Percentiles rank a stretch among this genome's conserved stretches.
Evolutionary conservation across 1,140 invertebrate genomes (phyloP).

Genomic region (Sesamia nonagrioides): DNA sequence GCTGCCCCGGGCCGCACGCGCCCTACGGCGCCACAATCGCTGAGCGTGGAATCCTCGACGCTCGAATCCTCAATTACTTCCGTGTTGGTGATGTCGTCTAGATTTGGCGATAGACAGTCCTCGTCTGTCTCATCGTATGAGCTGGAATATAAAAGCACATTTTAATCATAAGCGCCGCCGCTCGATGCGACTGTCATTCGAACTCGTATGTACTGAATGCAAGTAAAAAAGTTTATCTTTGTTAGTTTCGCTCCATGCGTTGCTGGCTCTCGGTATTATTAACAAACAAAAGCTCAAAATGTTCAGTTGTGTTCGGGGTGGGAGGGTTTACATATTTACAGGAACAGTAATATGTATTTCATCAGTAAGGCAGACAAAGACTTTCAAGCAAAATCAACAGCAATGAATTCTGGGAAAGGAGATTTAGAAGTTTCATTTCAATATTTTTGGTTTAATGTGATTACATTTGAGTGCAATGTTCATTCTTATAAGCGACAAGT

Average conservation of each 20-base stretch:
- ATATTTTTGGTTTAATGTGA: constrained; percentile 33
- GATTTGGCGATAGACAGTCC: constrained; percentile 89
- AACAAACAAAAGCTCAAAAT: constrained; percentile 80
- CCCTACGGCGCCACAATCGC: constrained; percentile 61
- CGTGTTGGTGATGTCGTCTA: constrained; percentile 88
- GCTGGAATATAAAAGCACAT: constrained; percentile 76
- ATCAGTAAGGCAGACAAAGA: constrained; percentile 86
- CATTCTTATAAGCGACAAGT: constrained; percentile 68
- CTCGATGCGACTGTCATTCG: not conserved
- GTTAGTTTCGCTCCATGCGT: constrained; percentile 84
- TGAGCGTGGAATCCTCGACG: constrained; percentile 79
- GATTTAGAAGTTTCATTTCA: constrained; percentile 17
- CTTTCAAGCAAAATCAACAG: constrained; percentile 63
- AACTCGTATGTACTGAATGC: constrained; percentile 84
- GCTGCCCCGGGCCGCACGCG: constrained; percentile 44
- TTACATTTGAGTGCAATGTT: constrained; percentile 62
- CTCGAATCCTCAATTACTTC: constrained; percentile 85
- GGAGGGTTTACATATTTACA: constrained; percentile 71
- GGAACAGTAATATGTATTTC: constrained; percentile 70
- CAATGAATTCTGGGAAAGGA: constrained; percentile 42
- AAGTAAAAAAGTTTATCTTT: constrained; percentile 70
- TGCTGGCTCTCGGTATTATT: constrained; percentile 74
- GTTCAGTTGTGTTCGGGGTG: constrained; percentile 51
- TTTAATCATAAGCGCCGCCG: constrained; percentile 11
- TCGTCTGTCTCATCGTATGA: constrained; percentile 90